Conservation (phyloP, 1,140 invertebrate species). For the Tetranychus urticae region DNA sequence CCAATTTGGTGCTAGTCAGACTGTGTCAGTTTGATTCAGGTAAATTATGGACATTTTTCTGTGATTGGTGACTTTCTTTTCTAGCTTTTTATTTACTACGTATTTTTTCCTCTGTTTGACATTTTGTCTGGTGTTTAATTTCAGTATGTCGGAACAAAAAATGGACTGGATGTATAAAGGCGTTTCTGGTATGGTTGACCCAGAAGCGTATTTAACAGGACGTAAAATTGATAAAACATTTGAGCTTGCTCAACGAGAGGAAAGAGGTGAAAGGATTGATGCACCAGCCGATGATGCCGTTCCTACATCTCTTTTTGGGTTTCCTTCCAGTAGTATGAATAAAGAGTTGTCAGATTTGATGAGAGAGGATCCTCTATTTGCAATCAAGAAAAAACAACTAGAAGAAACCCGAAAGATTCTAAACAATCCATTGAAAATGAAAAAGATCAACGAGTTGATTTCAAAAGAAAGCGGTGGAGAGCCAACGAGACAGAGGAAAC, state of each 20-base stretch:
- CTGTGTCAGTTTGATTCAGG: too few relatives aligned
- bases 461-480: neutral
- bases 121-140: too few relatives aligned
- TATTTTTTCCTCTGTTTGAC: too few relatives aligned
- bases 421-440: slow-evolving; percentile 70
- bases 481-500: neutral
- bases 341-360: slow-evolving; percentile 21
- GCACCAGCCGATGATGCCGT: slow-evolving; percentile 24
- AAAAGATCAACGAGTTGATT: slow-evolving; percentile 50
- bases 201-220: slow-evolving; percentile 74
- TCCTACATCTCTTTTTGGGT: slow-evolving; percentile 40
- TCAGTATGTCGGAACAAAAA: slow-evolving; percentile 5
- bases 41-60: too few relatives aligned
- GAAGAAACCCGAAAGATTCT: slow-evolving; percentile 50
- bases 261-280: slow-evolving; percentile 16
- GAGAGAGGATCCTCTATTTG: slow-evolving; percentile 64
- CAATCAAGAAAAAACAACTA: slow-evolving; percentile 58
- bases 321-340: slow-evolving; percentile 15
- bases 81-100: too few relatives aligned
- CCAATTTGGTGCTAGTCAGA: too few relatives aligned
- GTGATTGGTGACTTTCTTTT: too few relatives aligned
- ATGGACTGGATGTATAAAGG: slow-evolving; percentile 84
- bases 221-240: slow-evolving; percentile 60
- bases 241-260: slow-evolving; percentile 38
- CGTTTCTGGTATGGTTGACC: slow-evolving; percentile 40